Evolutionary conservation across 2,797 vertebrate genomes (phyloP).

Genomic region (Anguilla marmorata): DNA sequence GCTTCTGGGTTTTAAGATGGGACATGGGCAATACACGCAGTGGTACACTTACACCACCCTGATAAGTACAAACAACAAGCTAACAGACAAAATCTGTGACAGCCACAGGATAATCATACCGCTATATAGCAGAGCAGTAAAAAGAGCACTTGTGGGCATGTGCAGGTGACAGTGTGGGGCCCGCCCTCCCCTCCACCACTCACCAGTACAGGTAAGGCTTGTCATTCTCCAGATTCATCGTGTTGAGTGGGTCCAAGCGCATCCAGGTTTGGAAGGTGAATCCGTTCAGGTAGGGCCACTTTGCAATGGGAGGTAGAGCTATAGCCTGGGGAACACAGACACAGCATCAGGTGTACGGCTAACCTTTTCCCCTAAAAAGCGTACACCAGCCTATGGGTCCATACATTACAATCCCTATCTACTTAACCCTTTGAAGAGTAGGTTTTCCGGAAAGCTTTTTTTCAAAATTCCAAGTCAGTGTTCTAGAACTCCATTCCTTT

Average conservation of each 20-base stretch:
- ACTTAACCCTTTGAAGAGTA: neutral
- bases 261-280: slow-evolving; percentile 99
- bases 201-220: slow-evolving; percentile 93
- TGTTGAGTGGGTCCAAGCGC: slow-evolving; percentile 97
- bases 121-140: neutral
- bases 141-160: neutral
- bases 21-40: neutral
- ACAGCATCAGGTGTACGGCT: neutral
- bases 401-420: neutral
- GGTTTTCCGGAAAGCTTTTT: neutral
- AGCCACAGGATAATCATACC: neutral
- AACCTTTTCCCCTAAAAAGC: neutral
- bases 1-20: neutral
- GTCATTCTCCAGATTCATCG: slow-evolving; percentile 98
- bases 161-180: neutral
- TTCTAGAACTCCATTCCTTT: neutral
- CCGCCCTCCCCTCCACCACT: neutral
- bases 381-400: neutral
- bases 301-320: slow-evolving; percentile 96
- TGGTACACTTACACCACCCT: neutral
- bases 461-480: neutral
- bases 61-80: neutral
- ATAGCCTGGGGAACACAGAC: slow-evolving; percentile 78
- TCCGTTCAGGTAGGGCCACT: slow-evolving; percentile 98
- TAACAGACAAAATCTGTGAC: neutral